Conservation (phyloP, 1,140 invertebrate species). For the Saccostrea echinata region DNA sequence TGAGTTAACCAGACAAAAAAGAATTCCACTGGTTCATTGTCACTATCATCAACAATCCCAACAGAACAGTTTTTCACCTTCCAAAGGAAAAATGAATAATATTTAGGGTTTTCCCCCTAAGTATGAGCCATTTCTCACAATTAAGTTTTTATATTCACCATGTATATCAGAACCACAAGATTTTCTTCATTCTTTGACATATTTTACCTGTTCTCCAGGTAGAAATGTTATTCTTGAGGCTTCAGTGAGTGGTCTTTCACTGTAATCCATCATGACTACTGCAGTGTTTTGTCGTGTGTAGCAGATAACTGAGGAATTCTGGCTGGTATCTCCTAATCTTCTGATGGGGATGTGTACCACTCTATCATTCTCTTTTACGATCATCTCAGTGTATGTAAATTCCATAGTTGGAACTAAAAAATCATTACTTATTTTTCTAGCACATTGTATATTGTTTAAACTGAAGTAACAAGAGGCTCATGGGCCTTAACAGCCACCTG, state of each 20-base stretch:
- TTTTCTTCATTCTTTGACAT: background rate
- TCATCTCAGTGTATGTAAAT: constrained; percentile 70
- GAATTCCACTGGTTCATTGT: constrained; percentile 80
- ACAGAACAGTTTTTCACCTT: constrained; percentile 76
- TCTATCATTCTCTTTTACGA: constrained; percentile 71
- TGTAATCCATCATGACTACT: constrained; percentile 75
- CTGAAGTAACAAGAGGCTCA: too few relatives aligned
- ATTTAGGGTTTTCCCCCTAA: background rate
- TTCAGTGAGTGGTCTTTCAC: constrained; percentile 71
- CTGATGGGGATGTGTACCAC: constrained; percentile 72
- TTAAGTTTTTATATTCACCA: background rate
- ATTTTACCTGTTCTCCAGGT: constrained; percentile 74
- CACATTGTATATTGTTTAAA: too few relatives aligned
- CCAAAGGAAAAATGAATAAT: background rate
- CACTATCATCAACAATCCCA: constrained; percentile 79
- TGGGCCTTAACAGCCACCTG: too few relatives aligned
- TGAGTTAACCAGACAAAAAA: constrained; percentile 77
- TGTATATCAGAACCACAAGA: background rate
- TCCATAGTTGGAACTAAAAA: constrained; percentile 73
- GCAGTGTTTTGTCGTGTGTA: constrained; percentile 77
- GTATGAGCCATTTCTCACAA: background rate
- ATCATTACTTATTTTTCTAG: background rate
- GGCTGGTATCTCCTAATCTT: constrained; percentile 72
- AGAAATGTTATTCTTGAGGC: constrained; percentile 78
- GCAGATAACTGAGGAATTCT: constrained; percentile 76